Evolutionary conservation across 2,888 invertebrate species (phyloP).

Genomic region (Conistra vaccinii): DNA sequence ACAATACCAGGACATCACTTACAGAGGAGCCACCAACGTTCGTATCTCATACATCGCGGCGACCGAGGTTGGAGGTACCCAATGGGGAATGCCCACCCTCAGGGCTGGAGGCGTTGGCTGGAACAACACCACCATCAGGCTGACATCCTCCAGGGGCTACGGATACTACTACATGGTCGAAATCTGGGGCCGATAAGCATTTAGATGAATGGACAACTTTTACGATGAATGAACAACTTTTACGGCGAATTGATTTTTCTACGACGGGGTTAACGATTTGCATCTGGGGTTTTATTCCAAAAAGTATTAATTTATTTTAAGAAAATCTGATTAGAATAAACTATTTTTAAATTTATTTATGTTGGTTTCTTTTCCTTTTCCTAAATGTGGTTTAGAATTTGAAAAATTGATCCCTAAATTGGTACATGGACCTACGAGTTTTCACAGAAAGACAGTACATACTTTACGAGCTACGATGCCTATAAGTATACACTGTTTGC

Average conservation of each 20-base stretch:
- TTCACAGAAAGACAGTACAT: no score
- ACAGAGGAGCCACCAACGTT: slow-evolving; percentile 75
- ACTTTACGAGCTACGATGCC: no score
- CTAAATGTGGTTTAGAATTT: background rate
- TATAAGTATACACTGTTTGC: no score
- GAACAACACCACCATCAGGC: slow-evolving; percentile 77
- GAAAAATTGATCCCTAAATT: background rate
- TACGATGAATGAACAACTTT: no score
- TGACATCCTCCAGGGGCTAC: slow-evolving; percentile 76
- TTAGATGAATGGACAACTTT: background rate
- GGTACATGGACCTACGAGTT: no score
- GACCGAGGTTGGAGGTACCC: slow-evolving; percentile 77
- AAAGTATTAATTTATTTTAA: background rate
- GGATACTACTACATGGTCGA: slow-evolving; percentile 82
- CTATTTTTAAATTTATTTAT: background rate
- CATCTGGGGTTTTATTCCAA: background rate
- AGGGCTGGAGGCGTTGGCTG: slow-evolving; percentile 73
- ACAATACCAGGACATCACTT: slow-evolving; percentile 80
- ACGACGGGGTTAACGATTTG: background rate
- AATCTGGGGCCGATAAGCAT: slow-evolving; percentile 78
- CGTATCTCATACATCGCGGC: slow-evolving; percentile 77
- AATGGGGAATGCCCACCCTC: slow-evolving; percentile 76
- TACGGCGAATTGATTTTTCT: background rate
- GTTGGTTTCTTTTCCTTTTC: background rate
- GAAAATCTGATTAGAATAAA: slow-evolving; percentile 18